Evolutionary conservation across 2,888 invertebrate species (phyloP).

Genomic region (Flexamia atlantica): DNA sequence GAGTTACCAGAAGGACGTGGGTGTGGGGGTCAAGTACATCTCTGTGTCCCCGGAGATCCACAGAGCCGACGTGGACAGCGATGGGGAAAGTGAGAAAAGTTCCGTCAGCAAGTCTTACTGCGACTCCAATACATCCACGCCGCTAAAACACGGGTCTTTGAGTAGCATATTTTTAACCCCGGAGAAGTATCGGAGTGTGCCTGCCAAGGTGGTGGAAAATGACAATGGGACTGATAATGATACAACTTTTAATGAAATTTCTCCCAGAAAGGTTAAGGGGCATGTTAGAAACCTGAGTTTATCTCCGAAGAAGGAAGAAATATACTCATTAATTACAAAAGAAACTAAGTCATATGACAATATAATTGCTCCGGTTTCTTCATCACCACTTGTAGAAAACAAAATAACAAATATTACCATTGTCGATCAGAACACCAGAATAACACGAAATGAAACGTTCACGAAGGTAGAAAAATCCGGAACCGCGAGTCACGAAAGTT

Average conservation of each 20-base stretch:
- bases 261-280: background rate
- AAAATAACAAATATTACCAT: background rate
- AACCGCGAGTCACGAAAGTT: background rate
- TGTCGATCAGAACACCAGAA: background rate
- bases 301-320: slow-evolving; percentile 11
- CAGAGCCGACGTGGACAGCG: slow-evolving; percentile 5
- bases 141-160: background rate
- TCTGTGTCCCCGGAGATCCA: slow-evolving; percentile 10
- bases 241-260: background rate
- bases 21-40: slow-evolving; percentile 1
- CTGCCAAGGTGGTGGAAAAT: background rate
- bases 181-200: background rate
- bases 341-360: background rate
- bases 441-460: slow-evolving; percentile 22
- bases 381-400: background rate
- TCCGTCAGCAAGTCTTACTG: background rate
- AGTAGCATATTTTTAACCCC: background rate
- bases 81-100: background rate
- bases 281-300: slow-evolving; percentile 25
- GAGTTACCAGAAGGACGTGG: slow-evolving; percentile 44
- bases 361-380: background rate
- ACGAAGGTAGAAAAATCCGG: background rate
- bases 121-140: background rate
- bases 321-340: background rate
- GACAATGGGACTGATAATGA: background rate